These are phyloP conservation scores for Pristionchus japonicus DNA, from an alignment of 2,888 invertebrate species.

Conservation along the genomic window DNA sequence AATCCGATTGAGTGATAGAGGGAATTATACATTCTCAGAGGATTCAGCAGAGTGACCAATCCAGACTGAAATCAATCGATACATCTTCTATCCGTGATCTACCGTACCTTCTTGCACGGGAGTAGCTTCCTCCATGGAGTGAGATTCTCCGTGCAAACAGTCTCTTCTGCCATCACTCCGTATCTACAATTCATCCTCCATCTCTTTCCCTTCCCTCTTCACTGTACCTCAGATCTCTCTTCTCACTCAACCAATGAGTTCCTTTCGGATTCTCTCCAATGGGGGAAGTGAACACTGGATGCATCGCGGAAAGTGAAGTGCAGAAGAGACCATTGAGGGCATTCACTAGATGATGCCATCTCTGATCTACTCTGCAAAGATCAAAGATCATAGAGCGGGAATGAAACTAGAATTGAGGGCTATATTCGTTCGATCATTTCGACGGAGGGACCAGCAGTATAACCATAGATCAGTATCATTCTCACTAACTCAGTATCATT, in stretches of 20 bases:
- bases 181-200: conserved; percentile 78
- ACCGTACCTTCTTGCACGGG: conserved; percentile 85
- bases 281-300: conserved; percentile 33
- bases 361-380: conserved; percentile 82
- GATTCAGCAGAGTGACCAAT: conserved; percentile 88
- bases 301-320: conserved; percentile 94
- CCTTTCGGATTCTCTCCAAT: neutral
- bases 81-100: neutral
- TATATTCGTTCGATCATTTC: too few species aligned
- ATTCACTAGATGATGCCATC: conserved; percentile 89
- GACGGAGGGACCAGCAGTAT: too few species aligned
- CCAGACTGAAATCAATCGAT: conserved; percentile 81
- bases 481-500: conserved; percentile 43
- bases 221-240: neutral
- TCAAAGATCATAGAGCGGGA: conserved; percentile 12
- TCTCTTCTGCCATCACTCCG: conserved; percentile 93
- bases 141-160: conserved; percentile 97
- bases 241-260: conserved; percentile 13
- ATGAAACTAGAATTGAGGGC: too few species aligned
- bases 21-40: conserved; percentile 80
- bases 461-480: neutral
- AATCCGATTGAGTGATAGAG: conserved; percentile 55
- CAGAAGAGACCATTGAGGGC: conserved; percentile 94
- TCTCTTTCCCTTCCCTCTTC: neutral
- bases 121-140: conserved; percentile 98